Base-by-base conservation (phyloP, 2,113 vertebrate genomes). In the Cyphomyrus discorhynchus region DNA sequence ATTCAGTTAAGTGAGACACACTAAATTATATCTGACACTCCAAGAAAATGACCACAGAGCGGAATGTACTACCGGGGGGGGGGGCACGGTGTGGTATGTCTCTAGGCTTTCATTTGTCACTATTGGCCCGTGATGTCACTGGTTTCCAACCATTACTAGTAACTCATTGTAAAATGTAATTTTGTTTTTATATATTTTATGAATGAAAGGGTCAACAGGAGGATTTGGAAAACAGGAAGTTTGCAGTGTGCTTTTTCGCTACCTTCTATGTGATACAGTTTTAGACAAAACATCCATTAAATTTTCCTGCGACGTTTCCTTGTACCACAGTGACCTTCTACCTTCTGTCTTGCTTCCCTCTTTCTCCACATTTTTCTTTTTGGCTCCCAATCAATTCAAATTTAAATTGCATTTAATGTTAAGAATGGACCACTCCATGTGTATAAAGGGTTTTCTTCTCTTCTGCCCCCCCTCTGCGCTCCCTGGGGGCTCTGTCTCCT, bases 1-100 rank as follows among this genome's bases (percentile, higher is more conserved):
- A 97, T 97, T 97, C 96, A 95, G 96, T 96, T 97, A 95, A 97
- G 96, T 97, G 96, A 97, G 97, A 97, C 96, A 95, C 96, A 96
- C 96, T 98, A 97, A 98, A 99, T 98, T 97, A 98, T 97, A 96
- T 96, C 96, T 97, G 97, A 97, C 97, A 97, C 96, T 96, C 96
- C 94, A 96, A 96, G 97, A 97, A 97, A 96, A 97, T 94, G 94
- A 94, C 96, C 94, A 94, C 94, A 96, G 95, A 97, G 96, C 95
- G 95, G 96, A 96, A 95, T 53, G 74, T 53, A 19, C 52, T 87
- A 89, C 86, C 86, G 45, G 45, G 92, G 93, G 92, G 93, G 93
- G 93, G 89, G 91, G 66, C 53, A 49, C 45, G 74, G 47, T 53
- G 50, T 27, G 3, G 62, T 70, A 13, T 70, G n/a, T 27, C 62